Percentiles rank a stretch among this genome's conserved stretches.
Evolutionary conservation across 2,113 vertebrate genomes (phyloP).

Genomic region (Rhineura floridana): DNA sequence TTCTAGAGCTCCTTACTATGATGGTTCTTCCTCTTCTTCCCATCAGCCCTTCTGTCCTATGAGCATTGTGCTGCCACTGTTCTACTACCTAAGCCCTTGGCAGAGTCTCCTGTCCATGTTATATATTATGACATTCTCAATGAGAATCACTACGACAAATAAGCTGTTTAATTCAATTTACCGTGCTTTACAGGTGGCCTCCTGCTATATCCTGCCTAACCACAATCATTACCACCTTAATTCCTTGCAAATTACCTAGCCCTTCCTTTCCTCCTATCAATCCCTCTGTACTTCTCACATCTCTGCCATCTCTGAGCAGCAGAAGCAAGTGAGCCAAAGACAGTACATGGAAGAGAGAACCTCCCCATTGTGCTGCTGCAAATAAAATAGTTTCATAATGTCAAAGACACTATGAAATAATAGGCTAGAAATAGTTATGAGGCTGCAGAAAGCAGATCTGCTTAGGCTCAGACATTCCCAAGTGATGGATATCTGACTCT

Average conservation of each 20-base stretch:
- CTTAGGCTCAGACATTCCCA: slow-evolving; percentile 7
- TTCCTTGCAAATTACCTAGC: background rate
- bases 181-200: background rate
- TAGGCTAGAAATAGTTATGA: slow-evolving; percentile 9
- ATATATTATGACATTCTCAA: background rate
- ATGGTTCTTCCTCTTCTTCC: background rate
- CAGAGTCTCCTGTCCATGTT: background rate
- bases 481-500: background rate
- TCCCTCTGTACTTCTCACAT: background rate
- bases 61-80: too few species aligned
- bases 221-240: background rate
- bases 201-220: background rate
- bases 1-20: background rate
- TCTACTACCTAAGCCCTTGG: background rate
- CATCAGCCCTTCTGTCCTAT: background rate
- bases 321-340: background rate
- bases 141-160: background rate
- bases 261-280: background rate
- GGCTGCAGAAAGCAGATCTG: slow-evolving; percentile 22
- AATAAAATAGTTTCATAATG: background rate
- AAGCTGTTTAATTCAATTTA: background rate
- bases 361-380: background rate
- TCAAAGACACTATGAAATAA: background rate
- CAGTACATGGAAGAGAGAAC: background rate
- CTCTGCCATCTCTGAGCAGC: background rate